Evolutionary conservation across 2,797 vertebrate genomes (phyloP).

Genomic region (Peromyscus melanophrys): DNA sequence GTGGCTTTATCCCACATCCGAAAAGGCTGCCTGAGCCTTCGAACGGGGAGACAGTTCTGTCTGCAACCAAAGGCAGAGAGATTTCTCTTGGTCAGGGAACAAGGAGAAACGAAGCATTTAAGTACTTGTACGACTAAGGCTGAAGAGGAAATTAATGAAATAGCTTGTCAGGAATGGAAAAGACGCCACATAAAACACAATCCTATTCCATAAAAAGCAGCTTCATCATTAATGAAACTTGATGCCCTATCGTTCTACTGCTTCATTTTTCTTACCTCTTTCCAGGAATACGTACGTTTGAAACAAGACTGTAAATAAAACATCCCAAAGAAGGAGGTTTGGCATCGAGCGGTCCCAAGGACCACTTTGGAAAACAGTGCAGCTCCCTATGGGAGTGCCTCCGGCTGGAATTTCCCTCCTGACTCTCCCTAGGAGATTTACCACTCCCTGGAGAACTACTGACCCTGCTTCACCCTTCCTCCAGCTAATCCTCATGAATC

Average conservation of each 20-base stretch:
- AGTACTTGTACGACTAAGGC: neutral
- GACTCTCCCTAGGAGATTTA: neutral
- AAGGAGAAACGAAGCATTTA: conserved; percentile 2
- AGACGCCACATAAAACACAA: conserved; percentile 9
- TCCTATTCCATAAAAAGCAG: conserved; percentile 47
- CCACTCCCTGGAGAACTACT: neutral
- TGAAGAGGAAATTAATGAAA: conserved; percentile 18
- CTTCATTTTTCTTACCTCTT: conserved; percentile 37
- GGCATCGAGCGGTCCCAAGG: neutral
- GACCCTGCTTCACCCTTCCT: neutral
- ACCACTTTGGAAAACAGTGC: neutral
- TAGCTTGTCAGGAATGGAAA: neutral
- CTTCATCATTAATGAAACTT: conserved; percentile 60
- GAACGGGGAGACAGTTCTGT: neutral
- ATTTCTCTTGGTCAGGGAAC: neutral
- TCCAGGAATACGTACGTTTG: neutral
- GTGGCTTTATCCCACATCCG: neutral
- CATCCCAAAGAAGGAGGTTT: neutral
- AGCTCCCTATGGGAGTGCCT: neutral
- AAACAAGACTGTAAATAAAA: conserved; percentile 20
- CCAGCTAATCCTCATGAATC: too few relatives aligned
- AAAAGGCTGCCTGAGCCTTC: neutral
- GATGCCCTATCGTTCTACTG: conserved; percentile 8
- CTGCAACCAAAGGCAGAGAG: neutral
- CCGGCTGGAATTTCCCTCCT: neutral